Conservation (phyloP, 2,113 vertebrate genomes). For the Tachysurus vachellii region DNA sequence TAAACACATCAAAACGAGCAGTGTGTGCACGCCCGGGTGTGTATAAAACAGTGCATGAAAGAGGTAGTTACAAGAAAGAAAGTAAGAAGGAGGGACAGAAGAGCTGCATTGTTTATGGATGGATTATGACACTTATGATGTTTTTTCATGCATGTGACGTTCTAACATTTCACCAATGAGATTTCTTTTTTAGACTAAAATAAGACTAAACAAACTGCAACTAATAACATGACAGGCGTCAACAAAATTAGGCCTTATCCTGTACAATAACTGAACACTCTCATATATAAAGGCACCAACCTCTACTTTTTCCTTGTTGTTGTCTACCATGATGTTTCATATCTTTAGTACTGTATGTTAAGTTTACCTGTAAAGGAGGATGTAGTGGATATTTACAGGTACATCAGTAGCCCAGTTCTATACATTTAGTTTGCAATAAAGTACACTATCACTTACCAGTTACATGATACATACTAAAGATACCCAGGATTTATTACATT, state of each 20-base stretch:
- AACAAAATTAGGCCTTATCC: constrained; percentile 10
- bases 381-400: background rate
- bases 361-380: background rate
- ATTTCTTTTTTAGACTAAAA: constrained; percentile 26
- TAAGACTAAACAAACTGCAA: constrained; percentile 57
- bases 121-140: constrained; percentile 44
- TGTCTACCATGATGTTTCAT: background rate
- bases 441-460: background rate
- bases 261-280: background rate
- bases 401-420: background rate
- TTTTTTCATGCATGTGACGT: constrained; percentile 46
- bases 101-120: constrained; percentile 39
- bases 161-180: constrained; percentile 36
- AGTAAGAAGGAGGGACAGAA: constrained; percentile 38
- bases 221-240: constrained; percentile 16
- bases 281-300: background rate
- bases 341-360: background rate
- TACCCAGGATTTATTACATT: background rate
- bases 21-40: constrained; percentile 41
- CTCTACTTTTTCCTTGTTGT: background rate
- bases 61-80: constrained; percentile 40
- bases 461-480: background rate
- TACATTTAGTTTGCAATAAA: background rate
- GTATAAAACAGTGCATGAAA: constrained; percentile 47
- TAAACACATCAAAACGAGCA: constrained; percentile 57